Evolutionary conservation across 1,140 invertebrate genomes (phyloP).

Genomic region (Cydia pomonella): DNA sequence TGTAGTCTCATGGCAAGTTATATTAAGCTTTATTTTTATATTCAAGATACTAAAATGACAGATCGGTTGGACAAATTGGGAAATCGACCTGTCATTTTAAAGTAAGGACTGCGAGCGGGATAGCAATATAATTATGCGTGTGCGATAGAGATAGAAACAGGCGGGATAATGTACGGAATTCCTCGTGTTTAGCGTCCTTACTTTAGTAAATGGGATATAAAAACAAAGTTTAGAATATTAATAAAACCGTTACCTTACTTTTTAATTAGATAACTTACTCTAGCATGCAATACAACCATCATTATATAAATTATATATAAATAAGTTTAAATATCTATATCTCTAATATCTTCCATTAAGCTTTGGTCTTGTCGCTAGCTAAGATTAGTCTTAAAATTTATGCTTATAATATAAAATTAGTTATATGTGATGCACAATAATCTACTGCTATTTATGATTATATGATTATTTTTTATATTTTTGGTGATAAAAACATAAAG

Average conservation of each 20-base stretch:
- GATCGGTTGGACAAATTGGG: too few relatives aligned
- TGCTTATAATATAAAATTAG: not conserved
- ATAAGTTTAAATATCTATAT: constrained; percentile 10
- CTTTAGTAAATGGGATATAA: too few relatives aligned
- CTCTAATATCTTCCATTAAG: constrained; percentile 2
- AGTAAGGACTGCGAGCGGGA: too few relatives aligned
- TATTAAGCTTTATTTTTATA: constrained; percentile 12
- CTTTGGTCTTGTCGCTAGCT: constrained; percentile 23
- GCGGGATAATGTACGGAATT: not conserved
- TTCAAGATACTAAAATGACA: constrained; percentile 29
- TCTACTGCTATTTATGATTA: not conserved
- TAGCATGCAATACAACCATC: constrained; percentile 6
- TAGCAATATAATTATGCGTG: too few relatives aligned
- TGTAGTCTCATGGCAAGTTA: constrained; percentile 58
- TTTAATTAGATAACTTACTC: not conserved
- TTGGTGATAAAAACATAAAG: not conserved
- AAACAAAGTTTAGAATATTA: too few relatives aligned
- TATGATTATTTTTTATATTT: not conserved
- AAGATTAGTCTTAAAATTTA: not conserved
- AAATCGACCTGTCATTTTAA: too few relatives aligned
- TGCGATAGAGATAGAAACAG: not conserved
- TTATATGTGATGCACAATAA: not conserved
- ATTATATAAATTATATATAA: constrained; percentile 29
- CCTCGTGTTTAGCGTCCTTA: too few relatives aligned
- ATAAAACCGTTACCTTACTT: constrained; percentile 26